phyloP scores from a whole-genome alignment of 1,140 invertebrate species.

The Drosophila azteca region DNA sequence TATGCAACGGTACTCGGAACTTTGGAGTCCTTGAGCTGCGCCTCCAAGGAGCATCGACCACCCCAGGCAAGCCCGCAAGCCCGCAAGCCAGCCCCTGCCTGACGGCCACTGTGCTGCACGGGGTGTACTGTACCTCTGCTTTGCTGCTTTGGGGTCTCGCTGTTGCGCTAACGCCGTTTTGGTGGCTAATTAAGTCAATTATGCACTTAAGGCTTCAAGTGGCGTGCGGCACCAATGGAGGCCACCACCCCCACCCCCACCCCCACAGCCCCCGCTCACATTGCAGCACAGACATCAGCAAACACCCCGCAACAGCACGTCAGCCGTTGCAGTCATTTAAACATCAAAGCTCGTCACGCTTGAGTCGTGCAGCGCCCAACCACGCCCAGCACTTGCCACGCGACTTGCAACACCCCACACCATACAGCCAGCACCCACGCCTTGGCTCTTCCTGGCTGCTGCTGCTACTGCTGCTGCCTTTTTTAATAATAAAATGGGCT shows the following conservation, averaged over 20 bases:
- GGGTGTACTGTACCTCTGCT: slow-evolving; percentile 42
- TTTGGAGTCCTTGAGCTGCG: slow-evolving; percentile 66
- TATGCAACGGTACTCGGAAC: slow-evolving; percentile 47
- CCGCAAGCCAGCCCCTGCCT: background rate
- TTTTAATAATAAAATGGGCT: slow-evolving; percentile 79
- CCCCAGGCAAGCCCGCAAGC: background rate
- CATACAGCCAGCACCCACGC: background rate
- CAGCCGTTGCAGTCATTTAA: slow-evolving; percentile 71
- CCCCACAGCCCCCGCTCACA: background rate
- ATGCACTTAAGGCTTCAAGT: slow-evolving; percentile 77
- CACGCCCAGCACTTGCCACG: slow-evolving; percentile 1
- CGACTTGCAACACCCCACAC: background rate
- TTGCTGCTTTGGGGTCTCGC: background rate
- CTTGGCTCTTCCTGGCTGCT: slow-evolving; percentile 31
- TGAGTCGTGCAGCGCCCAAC: slow-evolving; percentile 20
- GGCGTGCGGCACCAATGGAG: slow-evolving; percentile 64
- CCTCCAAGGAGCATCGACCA: slow-evolving; percentile 59
- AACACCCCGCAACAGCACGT: slow-evolving; percentile 3
- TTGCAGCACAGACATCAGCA: slow-evolving; percentile 15
- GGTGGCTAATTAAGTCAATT: slow-evolving; percentile 82
- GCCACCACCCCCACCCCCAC: slow-evolving; percentile 34
- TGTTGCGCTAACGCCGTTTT: slow-evolving; percentile 69
- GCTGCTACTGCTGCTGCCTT: slow-evolving; percentile 28
- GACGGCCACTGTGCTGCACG: background rate
- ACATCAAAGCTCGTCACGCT: slow-evolving; percentile 79